These are phyloP conservation scores for Synergus gifuensis DNA, from an alignment of 2,888 invertebrate species.

Conservation along the genomic window DNA sequence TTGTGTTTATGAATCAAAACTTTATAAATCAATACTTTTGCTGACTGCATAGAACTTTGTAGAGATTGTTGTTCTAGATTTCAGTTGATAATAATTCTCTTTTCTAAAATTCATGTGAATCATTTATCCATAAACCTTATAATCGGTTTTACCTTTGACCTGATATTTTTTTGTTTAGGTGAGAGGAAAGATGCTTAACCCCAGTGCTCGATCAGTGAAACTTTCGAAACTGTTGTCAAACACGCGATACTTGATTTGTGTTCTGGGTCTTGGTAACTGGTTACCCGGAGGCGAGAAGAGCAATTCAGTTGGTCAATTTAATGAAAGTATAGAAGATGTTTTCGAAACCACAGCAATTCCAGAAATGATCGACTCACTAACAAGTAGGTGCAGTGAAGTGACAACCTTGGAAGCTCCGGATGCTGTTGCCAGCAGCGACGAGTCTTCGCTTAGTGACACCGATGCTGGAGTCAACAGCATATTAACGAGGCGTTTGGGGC, in stretches of 20 bases:
- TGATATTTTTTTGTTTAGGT: constrained; percentile 79
- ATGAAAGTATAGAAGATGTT: constrained; percentile 73
- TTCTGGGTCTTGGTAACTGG: constrained; percentile 91
- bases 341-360: constrained; percentile 81
- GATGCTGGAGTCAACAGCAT: constrained; percentile 84
- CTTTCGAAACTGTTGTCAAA: constrained; percentile 88
- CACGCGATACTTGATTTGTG: constrained; percentile 91
- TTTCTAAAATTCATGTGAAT: no score
- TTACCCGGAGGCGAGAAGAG: constrained; percentile 74
- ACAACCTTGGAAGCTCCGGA: constrained; percentile 84
- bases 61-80: no score
- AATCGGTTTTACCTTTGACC: not conserved
- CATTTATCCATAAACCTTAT: no score
- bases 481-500: constrained; percentile 88
- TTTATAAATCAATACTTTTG: no score
- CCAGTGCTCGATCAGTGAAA: constrained; percentile 86
- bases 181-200: constrained; percentile 87
- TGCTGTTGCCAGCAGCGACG: constrained; percentile 76
- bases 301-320: constrained; percentile 64
- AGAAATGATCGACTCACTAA: constrained; percentile 84
- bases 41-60: no score
- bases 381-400: constrained; percentile 88
- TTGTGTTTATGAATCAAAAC: no score
- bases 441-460: constrained; percentile 77
- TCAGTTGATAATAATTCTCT: no score